A percentile compares a stretch with the other conserved stretches of the same genome.
These are phyloP conservation scores for Pao palembangensis DNA, from an alignment of 2,113 vertebrate genomes.

Conservation along the genomic window DNA sequence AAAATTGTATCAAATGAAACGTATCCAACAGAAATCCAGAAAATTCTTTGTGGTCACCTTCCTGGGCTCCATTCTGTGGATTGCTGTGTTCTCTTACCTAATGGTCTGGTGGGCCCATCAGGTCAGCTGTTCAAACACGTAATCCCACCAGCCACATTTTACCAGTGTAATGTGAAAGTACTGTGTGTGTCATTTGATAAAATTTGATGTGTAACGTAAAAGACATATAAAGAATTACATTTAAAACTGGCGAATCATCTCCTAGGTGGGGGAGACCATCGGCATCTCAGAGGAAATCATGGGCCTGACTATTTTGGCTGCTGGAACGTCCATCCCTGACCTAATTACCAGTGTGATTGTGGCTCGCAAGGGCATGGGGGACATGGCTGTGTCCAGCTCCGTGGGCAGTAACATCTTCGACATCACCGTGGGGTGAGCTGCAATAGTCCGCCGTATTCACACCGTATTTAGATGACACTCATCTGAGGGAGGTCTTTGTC, in stretches of 20 bases:
- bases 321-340: conserved; percentile 95
- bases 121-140: conserved; percentile 71
- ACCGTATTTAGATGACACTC: background rate
- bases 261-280: conserved; percentile 92
- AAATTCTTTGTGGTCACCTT: conserved; percentile 87
- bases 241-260: background rate
- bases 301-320: conserved; percentile 94
- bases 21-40: conserved; percentile 79
- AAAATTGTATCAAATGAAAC: background rate
- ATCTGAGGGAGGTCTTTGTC: background rate
- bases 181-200: too few relatives aligned
- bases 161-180: too few relatives aligned
- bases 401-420: conserved; percentile 98
- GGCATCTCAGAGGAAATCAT: conserved; percentile 98
- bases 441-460: background rate
- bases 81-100: conserved; percentile 90
- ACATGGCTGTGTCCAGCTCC: conserved; percentile 98
- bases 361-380: conserved; percentile 91
- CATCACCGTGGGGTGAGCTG: conserved; percentile 92
- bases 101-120: conserved; percentile 99
- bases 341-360: conserved; percentile 98
- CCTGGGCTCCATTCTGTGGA: conserved; percentile 92
- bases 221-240: too few relatives aligned
- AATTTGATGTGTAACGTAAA: too few relatives aligned
- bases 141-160: too few relatives aligned